Percentiles rank a stretch among this genome's conserved stretches.
These are phyloP conservation scores for Oegoconia quadripuncta DNA, from an alignment of 2,888 invertebrate genomes.

Conservation along the genomic window DNA sequence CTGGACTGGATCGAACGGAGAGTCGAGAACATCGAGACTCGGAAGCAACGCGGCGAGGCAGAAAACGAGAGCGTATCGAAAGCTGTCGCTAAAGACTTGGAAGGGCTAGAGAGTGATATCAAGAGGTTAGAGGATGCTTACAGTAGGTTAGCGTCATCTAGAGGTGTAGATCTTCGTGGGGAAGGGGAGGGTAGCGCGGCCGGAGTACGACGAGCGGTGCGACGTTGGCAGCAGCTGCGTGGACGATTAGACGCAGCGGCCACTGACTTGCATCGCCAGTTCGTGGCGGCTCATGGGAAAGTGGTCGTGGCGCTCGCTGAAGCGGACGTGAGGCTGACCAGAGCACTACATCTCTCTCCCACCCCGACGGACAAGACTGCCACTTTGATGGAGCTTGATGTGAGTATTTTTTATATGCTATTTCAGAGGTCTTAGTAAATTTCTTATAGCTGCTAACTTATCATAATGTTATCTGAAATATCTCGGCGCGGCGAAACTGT, in stretches of 20 bases:
- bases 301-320: constrained; percentile 85
- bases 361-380: constrained; percentile 60
- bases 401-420: constrained; percentile 39
- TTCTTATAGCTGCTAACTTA: neutral
- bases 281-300: constrained; percentile 84
- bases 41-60: constrained; percentile 61
- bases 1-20: constrained; percentile 80
- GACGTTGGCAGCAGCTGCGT: constrained; percentile 83
- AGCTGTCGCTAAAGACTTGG: constrained; percentile 76
- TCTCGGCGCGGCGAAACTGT: too few species aligned
- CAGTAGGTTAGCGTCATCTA: constrained; percentile 82
- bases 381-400: constrained; percentile 68
- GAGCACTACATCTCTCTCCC: constrained; percentile 81
- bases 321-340: constrained; percentile 85
- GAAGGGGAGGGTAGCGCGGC: constrained; percentile 83
- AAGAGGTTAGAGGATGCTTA: constrained; percentile 84
- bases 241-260: constrained; percentile 80
- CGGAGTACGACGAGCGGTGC: constrained; percentile 79
- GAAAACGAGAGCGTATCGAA: constrained; percentile 79
- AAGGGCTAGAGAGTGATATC: constrained; percentile 81
- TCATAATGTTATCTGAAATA: too few species aligned
- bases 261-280: constrained; percentile 81
- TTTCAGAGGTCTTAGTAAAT: neutral
- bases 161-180: constrained; percentile 82
- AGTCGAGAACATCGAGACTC: constrained; percentile 71